Conservation (phyloP, 2,888 invertebrate species). For the Dichetophora obliterata region DNA sequence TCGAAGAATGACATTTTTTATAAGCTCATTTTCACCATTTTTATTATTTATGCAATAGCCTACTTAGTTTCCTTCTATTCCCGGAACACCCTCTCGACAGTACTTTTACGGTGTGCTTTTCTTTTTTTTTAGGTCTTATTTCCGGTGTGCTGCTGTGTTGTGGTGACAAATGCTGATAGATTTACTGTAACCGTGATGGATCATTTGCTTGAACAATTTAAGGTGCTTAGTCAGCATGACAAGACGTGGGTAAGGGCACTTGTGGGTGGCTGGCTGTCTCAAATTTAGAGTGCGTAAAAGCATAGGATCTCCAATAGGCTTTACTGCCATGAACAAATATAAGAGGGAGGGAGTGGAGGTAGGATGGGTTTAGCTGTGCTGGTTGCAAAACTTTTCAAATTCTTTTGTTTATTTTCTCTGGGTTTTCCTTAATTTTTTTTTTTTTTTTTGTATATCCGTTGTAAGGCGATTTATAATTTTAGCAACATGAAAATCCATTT, state of each 20-base stretch:
- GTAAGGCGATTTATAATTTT: constrained; percentile 55
- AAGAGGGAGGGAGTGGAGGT: background rate
- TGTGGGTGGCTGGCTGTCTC: background rate
- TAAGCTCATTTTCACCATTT: no score
- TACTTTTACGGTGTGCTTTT: background rate
- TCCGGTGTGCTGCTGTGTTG: background rate
- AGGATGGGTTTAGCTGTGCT: no score
- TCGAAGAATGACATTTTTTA: background rate
- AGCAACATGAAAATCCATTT: constrained; percentile 62
- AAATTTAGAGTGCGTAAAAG: background rate
- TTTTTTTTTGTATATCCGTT: constrained; percentile 24
- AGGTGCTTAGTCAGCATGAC: constrained; percentile 55
- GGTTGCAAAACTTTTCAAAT: constrained; percentile 5
- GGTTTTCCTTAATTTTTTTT: no score
- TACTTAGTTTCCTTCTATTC: no score
- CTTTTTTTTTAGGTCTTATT: constrained; percentile 16
- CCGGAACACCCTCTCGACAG: no score
- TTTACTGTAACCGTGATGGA: constrained; percentile 67
- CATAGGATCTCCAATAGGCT: constrained; percentile 13
- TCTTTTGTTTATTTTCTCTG: constrained; percentile 40
- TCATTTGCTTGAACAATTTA: constrained; percentile 66
- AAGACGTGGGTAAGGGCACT: background rate
- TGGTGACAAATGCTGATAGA: constrained; percentile 56
- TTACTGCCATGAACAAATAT: constrained; percentile 15
- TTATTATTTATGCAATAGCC: no score